Evolutionary conservation across 2,797 vertebrate species (phyloP).

Genomic region (Sebastes nivosus): DNA sequence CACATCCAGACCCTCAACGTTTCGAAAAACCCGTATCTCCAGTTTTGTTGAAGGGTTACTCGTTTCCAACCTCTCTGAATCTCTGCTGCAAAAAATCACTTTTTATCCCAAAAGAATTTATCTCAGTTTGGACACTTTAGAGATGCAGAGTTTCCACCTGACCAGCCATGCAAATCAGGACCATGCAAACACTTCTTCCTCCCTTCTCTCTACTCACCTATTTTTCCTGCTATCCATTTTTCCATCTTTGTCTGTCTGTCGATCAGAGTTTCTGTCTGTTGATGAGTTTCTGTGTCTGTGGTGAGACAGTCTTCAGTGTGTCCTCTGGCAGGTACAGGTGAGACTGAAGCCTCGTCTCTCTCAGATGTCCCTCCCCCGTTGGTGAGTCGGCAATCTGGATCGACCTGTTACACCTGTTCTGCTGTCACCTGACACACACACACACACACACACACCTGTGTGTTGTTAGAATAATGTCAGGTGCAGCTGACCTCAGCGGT

Average conservation of each 20-base stretch:
- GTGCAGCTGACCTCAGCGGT: too few relatives aligned
- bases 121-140: neutral
- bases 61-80: neutral
- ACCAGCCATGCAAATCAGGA: neutral
- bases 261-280: neutral
- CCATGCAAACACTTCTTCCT: neutral
- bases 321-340: neutral
- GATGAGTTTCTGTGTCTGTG: neutral
- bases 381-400: slow-evolving; percentile 24
- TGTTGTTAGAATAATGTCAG: too few relatives aligned
- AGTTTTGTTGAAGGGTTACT: neutral
- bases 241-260: neutral
- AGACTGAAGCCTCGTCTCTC: neutral
- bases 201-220: slow-evolving; percentile 36
- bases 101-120: neutral
- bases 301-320: neutral
- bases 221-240: neutral
- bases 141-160: neutral
- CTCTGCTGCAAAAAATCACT: neutral
- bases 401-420: slow-evolving; percentile 18
- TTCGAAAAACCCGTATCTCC: too few relatives aligned
- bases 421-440: neutral
- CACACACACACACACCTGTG: neutral
- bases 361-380: neutral
- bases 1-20: too few relatives aligned